phyloP scores from a whole-genome alignment of 2,113 vertebrate species.

The Rissa tridactyla region DNA sequence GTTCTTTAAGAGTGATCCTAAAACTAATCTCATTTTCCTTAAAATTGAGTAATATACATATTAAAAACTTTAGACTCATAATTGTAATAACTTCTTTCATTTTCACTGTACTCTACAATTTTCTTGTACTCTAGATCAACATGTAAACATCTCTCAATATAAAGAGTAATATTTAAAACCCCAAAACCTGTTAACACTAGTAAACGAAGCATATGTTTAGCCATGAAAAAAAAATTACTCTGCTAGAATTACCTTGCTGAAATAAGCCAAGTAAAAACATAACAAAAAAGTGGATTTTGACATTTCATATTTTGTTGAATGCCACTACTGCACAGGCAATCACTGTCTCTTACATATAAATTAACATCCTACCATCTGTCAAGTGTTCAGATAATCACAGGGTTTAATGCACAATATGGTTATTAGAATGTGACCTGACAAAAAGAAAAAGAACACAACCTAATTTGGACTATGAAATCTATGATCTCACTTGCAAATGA shows the following conservation, averaged over 20 bases:
- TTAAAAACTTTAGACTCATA: not conserved
- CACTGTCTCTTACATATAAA: constrained; percentile 78
- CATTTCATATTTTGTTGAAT: constrained; percentile 77
- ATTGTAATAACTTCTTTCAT: not conserved
- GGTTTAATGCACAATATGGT: constrained; percentile 80
- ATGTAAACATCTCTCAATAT: not conserved
- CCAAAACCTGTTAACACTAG: not conserved
- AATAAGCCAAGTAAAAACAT: constrained; percentile 66
- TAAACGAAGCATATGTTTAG: constrained; percentile 62
- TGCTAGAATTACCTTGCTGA: constrained; percentile 63
- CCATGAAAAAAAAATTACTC: constrained; percentile 19
- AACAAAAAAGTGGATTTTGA: constrained; percentile 72
- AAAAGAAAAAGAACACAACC: constrained; percentile 78
- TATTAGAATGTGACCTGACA: constrained; percentile 84
- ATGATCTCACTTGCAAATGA: constrained; percentile 78
- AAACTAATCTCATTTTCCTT: not conserved
- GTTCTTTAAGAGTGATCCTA: not conserved
- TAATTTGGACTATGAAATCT: constrained; percentile 81
- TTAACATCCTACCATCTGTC: constrained; percentile 84
- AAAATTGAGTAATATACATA: not conserved
- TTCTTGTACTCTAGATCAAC: not conserved
- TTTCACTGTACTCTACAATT: not conserved
- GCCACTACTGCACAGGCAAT: constrained; percentile 68
- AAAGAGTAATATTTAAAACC: constrained; percentile 16
- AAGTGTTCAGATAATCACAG: constrained; percentile 80